phyloP scores from a whole-genome alignment of 1,140 invertebrate genomes.

The Ruditapes philippinarum region DNA sequence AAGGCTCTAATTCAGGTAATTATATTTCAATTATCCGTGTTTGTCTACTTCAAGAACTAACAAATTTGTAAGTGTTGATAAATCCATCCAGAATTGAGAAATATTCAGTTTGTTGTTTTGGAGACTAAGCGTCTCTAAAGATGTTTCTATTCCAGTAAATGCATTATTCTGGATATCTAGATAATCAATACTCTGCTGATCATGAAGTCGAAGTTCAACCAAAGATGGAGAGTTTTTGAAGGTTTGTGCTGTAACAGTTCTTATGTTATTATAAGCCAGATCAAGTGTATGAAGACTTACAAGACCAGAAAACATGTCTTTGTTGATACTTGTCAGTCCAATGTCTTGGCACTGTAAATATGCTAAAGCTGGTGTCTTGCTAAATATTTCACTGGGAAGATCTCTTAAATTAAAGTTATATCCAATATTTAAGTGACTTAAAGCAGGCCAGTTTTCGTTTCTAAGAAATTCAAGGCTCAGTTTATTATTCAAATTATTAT shows the following conservation, averaged over 20 bases:
- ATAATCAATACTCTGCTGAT: constrained; percentile 47
- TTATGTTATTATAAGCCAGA: constrained; percentile 72
- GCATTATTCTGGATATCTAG: constrained; percentile 1
- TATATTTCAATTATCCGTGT: too few relatives aligned
- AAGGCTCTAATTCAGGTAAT: too few relatives aligned
- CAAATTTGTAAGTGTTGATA: constrained; percentile 64
- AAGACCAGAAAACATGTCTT: constrained; percentile 89
- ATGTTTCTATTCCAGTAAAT: constrained; percentile 61
- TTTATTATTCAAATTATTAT: constrained; percentile 91
- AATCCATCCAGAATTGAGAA: constrained; percentile 62
- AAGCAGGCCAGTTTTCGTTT: constrained; percentile 45
- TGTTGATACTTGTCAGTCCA: constrained; percentile 93
- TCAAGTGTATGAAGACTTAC: constrained; percentile 70
- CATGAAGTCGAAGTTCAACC: constrained; percentile 70
- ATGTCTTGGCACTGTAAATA: constrained; percentile 96
- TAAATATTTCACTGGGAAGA: constrained; percentile 93
- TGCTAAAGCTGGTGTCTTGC: constrained; percentile 93
- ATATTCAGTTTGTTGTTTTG: constrained; percentile 52
- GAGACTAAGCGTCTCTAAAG: constrained; percentile 60
- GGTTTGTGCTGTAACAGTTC: constrained; percentile 63
- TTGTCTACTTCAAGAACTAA: constrained; percentile 60
- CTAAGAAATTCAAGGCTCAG: constrained; percentile 90
- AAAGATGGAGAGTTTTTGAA: constrained; percentile 69
- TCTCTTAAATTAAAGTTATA: constrained; percentile 94
- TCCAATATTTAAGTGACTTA: constrained; percentile 94